Base-by-base conservation (phyloP, 2,113 vertebrate genomes). In the Sapayoa aenigma region DNA sequence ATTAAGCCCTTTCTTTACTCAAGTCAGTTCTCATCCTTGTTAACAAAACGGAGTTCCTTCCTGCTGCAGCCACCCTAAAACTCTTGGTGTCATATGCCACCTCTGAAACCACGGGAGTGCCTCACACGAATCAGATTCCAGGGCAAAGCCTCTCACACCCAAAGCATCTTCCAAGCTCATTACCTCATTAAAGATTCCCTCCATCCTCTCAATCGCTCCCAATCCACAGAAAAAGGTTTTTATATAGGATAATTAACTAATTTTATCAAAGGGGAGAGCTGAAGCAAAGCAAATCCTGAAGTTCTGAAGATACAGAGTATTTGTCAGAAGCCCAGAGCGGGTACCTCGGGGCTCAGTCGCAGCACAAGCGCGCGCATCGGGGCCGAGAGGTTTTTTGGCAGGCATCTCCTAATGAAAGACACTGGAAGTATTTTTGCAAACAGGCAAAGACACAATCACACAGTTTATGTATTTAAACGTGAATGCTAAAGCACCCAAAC, bases 311-410 rank as follows among this genome's bases (percentile, higher is more conserved):
- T 8, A 14, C 9, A 21, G 42, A 52, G 6, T 35, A 39, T 52
- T 52, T 84, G 19, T 35, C 47, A 68, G 81, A 62, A 74, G 35
- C 65, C 63, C 44, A 21, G 28, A 75, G 60, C 9, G 16, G 14
- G 53, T 49, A 94, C 67, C 78, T 52, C 30, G 24, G 47, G 55
- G 85, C 63, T 91, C 39, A 52, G 30, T 55, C 5, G 39, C 19
- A 21, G 82, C 71, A 50, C 0, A 1, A 55, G 44, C 78, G 27
- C 0, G 0, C 5, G 17, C 46, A 71, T 11, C 41, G 25, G 56
- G 63, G 68, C 33, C 1, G 2, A 91, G 56, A 44, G 8, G 0
- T 24, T 6, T 93, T 96, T 92, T 80, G 69, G n/a, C 83, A 87
- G 22, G 28, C 73, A 12, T 62, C 67, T 78, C 33, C 60, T 52